A percentile compares a stretch with the other conserved stretches of the same genome.
phyloP scores from a whole-genome alignment of 2,888 invertebrate species.

The Galerucella nymphaeae region DNA sequence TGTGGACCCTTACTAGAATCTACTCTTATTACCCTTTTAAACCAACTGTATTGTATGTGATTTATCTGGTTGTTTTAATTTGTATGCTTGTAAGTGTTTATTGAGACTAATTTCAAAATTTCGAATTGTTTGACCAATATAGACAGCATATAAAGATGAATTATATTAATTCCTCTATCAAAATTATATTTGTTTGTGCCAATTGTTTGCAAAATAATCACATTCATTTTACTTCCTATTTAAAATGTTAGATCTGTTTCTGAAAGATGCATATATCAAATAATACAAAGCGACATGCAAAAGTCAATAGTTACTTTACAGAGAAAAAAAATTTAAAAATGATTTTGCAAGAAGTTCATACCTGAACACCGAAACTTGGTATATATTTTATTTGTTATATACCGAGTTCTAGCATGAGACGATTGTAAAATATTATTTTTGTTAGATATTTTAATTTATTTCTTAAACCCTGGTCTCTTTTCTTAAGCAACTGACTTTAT shows the following conservation, averaged over 20 bases:
- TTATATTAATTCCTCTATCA: too few relatives aligned
- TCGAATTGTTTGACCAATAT: too few relatives aligned
- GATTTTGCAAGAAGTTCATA: constrained; percentile 8
- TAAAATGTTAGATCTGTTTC: constrained; percentile 6
- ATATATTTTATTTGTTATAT: background rate
- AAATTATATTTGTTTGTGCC: too few relatives aligned
- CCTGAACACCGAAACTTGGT: background rate
- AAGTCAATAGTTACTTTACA: constrained; percentile 15
- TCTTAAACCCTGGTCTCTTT: background rate
- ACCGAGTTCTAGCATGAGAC: background rate
- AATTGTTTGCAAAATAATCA: background rate
- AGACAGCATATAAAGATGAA: too few relatives aligned
- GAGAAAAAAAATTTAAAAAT: constrained; percentile 5
- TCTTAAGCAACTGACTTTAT: background rate
- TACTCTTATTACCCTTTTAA: too few relatives aligned
- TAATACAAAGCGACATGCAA: constrained; percentile 27
- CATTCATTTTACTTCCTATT: constrained; percentile 23
- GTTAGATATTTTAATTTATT: background rate
- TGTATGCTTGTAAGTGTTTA: too few relatives aligned
- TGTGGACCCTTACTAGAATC: too few relatives aligned
- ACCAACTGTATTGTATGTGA: too few relatives aligned
- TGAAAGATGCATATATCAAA: constrained; percentile 19
- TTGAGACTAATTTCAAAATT: too few relatives aligned
- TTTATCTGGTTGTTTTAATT: too few relatives aligned
- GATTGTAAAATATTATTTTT: background rate